A percentile compares a stretch with the other conserved stretches of the same genome.
Conservation (phyloP, 2,888 invertebrate species). For the Hololepta plana region DNA sequence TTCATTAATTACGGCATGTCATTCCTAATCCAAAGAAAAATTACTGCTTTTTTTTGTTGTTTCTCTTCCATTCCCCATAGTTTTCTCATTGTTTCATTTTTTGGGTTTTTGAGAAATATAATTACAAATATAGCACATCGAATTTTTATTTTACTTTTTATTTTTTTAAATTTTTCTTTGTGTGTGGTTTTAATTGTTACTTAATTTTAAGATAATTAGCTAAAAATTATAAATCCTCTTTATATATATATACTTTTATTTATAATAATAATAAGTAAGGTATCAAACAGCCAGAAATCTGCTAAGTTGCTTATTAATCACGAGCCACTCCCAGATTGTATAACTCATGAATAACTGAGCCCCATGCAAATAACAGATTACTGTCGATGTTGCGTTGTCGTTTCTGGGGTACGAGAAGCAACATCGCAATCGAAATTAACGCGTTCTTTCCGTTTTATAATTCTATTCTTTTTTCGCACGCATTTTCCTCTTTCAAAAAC, state of each 20-base stretch:
- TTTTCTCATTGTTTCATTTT: too few species aligned
- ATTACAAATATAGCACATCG: conserved; percentile 27
- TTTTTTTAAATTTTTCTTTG: background rate
- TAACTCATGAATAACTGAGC: conserved; percentile 35
- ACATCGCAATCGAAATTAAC: conserved; percentile 12
- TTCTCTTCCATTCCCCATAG: too few species aligned
- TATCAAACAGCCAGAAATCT: conserved; percentile 17
- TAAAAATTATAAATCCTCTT: too few species aligned
- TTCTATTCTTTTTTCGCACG: too few species aligned
- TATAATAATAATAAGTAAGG: too few species aligned
- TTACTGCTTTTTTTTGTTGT: conserved; percentile 5
- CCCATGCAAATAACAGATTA: conserved; percentile 33
- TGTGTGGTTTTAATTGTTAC: too few species aligned
- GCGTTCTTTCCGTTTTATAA: background rate
- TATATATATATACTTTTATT: too few species aligned
- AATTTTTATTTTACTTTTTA: conserved; percentile 17
- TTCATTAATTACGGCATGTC: background rate
- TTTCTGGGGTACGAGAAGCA: conserved; percentile 22
- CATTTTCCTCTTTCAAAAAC: too few species aligned
- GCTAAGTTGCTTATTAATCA: conserved; percentile 16
- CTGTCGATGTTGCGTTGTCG: conserved; percentile 22
- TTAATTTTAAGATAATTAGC: conserved; percentile 7
- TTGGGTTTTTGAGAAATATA: conserved; percentile 20
- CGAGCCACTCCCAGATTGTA: conserved; percentile 27
- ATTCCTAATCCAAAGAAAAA: conserved; percentile 2